Conservation (phyloP, 2,888 invertebrate genomes). For the Athrips mouffetella region DNA sequence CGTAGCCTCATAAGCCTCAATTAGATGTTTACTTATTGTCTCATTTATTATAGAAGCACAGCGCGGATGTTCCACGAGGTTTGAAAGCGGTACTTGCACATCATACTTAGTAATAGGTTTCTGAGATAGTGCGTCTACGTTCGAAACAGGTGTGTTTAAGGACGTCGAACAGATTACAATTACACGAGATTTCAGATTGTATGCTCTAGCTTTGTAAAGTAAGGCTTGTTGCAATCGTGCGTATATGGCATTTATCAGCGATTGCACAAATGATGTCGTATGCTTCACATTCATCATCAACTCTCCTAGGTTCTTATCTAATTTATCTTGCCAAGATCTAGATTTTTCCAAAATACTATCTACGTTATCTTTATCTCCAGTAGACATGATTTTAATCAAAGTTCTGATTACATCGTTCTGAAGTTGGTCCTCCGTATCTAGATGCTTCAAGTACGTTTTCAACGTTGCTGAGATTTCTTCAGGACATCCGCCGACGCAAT, state of each 20-base stretch:
- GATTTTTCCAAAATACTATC: conserved; percentile 21
- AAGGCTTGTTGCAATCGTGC: conserved; percentile 32
- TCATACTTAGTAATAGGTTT: conserved; percentile 21
- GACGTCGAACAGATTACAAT: conserved; percentile 29
- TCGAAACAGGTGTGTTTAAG: conserved; percentile 18
- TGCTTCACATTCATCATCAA: conserved; percentile 34
- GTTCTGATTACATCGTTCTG: conserved; percentile 36
- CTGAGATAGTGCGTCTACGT: conserved; percentile 20
- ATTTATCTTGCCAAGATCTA: conserved; percentile 37
- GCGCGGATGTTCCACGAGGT: conserved; percentile 15
- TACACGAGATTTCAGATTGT: conserved; percentile 33
- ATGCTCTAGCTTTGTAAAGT: conserved; percentile 19
- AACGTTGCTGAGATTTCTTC: conserved; percentile 32
- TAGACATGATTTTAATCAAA: conserved; percentile 35
- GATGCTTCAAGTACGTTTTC: conserved; percentile 25
- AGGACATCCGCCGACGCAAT: conserved; percentile 47
- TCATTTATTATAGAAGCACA: conserved; percentile 18
- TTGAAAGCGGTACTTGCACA: conserved; percentile 9
- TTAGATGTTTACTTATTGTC: not conserved
- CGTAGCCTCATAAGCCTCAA: not conserved
- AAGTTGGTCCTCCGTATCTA: conserved; percentile 28
- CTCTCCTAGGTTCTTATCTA: conserved; percentile 31
- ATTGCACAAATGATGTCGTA: conserved; percentile 39
- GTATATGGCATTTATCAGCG: conserved; percentile 36
- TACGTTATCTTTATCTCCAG: conserved; percentile 23